These are phyloP conservation scores for Acrobasis suavella DNA, from an alignment of 2,888 invertebrate genomes.

Conservation along the genomic window DNA sequence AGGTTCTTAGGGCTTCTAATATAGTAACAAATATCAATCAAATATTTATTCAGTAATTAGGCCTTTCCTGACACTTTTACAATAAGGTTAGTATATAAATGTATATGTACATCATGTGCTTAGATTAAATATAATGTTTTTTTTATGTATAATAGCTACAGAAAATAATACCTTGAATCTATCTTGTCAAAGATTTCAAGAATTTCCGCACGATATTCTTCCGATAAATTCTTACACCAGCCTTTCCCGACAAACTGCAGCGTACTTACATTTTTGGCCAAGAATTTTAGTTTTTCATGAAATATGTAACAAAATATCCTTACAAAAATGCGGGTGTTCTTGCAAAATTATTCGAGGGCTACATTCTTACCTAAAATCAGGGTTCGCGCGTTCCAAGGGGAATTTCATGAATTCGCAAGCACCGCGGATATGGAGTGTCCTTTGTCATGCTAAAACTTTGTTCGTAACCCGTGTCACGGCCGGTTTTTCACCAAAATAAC, in stretches of 20 bases:
- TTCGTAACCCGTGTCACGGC: neutral
- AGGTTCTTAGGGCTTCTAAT: too few relatives aligned
- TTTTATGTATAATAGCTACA: too few relatives aligned
- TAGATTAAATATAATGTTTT: too few relatives aligned
- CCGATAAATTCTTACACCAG: neutral
- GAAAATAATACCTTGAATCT: too few relatives aligned
- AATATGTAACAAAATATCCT: neutral
- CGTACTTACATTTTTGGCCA: neutral
- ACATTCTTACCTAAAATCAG: slow-evolving; percentile 48
- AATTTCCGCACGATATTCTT: neutral
- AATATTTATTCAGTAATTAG: too few relatives aligned
- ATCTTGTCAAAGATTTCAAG: neutral
- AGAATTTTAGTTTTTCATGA: slow-evolving; percentile 1
- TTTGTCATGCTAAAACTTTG: slow-evolving; percentile 36
- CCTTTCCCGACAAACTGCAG: neutral
- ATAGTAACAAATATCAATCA: too few relatives aligned
- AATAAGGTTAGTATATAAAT: too few relatives aligned
- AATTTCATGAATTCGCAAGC: slow-evolving; percentile 37
- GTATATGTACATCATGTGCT: too few relatives aligned
- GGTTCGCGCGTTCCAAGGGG: slow-evolving; percentile 39
- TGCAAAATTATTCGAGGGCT: neutral
- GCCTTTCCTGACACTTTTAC: too few relatives aligned
- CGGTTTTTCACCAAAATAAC: slow-evolving; percentile 1
- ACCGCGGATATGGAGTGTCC: slow-evolving; percentile 23
- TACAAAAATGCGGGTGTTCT: too few relatives aligned